These are phyloP conservation scores for Phaethornis superciliosus DNA, from an alignment of 2,113 vertebrate species.

Conservation along the genomic window DNA sequence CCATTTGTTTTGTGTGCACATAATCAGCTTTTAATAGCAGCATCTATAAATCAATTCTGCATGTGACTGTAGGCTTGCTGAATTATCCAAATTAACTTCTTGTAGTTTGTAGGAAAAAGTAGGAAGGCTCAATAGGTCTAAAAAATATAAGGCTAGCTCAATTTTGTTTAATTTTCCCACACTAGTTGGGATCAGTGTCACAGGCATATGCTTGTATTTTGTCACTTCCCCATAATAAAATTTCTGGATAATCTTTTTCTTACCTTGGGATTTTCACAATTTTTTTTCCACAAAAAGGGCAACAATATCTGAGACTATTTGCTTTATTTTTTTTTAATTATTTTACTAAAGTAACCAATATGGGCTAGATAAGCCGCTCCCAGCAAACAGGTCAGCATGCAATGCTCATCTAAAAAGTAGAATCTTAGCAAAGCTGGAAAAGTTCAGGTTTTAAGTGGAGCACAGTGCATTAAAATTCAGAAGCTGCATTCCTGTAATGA, in stretches of 20 bases:
- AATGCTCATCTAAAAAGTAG: not conserved
- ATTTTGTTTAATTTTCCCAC: constrained; percentile 11
- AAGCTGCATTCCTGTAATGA: not conserved
- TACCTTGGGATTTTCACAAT: not conserved
- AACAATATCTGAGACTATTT: not conserved
- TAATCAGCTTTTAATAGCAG: constrained; percentile 56
- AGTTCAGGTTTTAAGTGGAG: not conserved
- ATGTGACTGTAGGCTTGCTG: constrained; percentile 12
- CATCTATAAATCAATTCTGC: constrained; percentile 53
- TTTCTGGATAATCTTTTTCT: constrained; percentile 3
- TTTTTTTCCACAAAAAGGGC: not conserved
- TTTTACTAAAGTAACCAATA: not conserved
- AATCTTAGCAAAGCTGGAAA: not conserved
- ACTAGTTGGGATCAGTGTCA: not conserved
- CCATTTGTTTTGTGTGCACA: constrained; percentile 20
- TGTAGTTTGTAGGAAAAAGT: not conserved
- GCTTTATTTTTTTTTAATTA: not conserved
- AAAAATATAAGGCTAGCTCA: not conserved
- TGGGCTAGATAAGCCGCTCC: not conserved
- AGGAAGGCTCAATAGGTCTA: not conserved
- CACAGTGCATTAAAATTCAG: not conserved
- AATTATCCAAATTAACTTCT: constrained; percentile 50
- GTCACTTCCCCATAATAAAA: not conserved
- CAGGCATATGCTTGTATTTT: not conserved
- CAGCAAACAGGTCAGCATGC: not conserved